phyloP scores from a whole-genome alignment of 2,797 vertebrate species.

The Pseudotriccus pelzelni region DNA sequence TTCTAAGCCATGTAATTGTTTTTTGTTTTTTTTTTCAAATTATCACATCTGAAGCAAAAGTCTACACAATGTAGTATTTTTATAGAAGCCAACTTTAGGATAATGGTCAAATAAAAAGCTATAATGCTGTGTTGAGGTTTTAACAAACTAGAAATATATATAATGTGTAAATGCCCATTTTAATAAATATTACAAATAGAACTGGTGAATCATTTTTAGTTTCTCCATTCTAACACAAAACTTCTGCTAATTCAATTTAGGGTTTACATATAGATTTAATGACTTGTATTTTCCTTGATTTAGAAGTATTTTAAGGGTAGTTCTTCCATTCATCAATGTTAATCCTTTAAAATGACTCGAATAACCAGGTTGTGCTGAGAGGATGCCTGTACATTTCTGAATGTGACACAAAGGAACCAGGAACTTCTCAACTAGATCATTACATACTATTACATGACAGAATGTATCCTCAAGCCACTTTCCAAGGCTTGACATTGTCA shows the following conservation, averaged over 20 bases:
- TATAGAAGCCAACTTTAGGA: not conserved
- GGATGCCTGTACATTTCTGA: not conserved
- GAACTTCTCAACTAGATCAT: slow-evolving; percentile 38
- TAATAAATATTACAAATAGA: slow-evolving; percentile 53
- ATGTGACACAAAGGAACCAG: slow-evolving; percentile 7
- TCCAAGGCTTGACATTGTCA: slow-evolving; percentile 24
- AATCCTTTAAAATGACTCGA: not conserved
- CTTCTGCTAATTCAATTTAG: not conserved
- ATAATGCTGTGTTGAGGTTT: not conserved
- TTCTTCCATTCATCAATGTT: not conserved
- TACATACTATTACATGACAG: slow-evolving; percentile 14
- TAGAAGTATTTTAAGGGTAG: slow-evolving; percentile 26
- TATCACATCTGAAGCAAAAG: not conserved
- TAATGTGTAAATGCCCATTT: slow-evolving; percentile 26
- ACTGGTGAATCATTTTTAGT: slow-evolving; percentile 12
- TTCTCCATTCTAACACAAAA: slow-evolving; percentile 26
- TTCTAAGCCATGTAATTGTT: not conserved
- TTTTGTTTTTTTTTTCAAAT: not conserved
- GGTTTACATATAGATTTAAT: slow-evolving; percentile 21
- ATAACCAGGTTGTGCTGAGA: not conserved
- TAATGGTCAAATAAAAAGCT: slow-evolving; percentile 18
- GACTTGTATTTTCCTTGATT: not conserved
- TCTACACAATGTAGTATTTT: not conserved
- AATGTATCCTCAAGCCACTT: slow-evolving; percentile 1
- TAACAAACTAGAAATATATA: slow-evolving; percentile 19